These are phyloP conservation scores for Anas flavirostris DNA, from an alignment of 2,797 vertebrate genomes.

Conservation along the genomic window DNA sequence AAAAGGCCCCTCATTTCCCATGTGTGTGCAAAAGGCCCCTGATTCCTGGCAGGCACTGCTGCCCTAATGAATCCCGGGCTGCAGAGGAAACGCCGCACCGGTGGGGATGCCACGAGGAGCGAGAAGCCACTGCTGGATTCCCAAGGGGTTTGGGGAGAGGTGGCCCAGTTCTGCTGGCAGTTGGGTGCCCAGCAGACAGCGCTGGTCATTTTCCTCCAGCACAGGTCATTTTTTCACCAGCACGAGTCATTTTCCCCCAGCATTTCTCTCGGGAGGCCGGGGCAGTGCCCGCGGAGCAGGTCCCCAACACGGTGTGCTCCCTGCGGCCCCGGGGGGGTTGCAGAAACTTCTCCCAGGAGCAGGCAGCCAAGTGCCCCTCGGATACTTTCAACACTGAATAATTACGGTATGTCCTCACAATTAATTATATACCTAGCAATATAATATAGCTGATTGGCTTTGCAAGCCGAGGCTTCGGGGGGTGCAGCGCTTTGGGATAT, in stretches of 20 bases:
- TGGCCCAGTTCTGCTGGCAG: background rate
- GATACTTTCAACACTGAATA: background rate
- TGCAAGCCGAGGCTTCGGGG: background rate
- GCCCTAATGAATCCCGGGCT: accelerated
- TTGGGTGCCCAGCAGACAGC: accelerated
- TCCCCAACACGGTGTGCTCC: background rate
- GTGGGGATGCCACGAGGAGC: accelerated
- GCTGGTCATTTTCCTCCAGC: no score
- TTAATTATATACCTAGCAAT: background rate
- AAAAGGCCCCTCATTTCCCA: background rate
- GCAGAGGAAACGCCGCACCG: accelerated
- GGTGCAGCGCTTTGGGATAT: background rate
- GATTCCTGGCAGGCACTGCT: background rate
- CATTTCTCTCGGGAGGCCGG: background rate
- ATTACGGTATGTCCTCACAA: background rate
- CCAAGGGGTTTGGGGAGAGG: background rate
- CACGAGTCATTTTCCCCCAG: no score
- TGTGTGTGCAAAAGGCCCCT: background rate
- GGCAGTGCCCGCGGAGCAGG: no score
- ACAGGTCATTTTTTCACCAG: no score
- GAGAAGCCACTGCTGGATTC: background rate
- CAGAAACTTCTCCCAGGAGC: background rate
- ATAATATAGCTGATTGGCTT: background rate
- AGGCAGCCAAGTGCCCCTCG: background rate
- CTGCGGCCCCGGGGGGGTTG: background rate